Base-by-base conservation (phyloP, 2,888 invertebrate genomes). In the Rhaphigaster nebulosa region DNA sequence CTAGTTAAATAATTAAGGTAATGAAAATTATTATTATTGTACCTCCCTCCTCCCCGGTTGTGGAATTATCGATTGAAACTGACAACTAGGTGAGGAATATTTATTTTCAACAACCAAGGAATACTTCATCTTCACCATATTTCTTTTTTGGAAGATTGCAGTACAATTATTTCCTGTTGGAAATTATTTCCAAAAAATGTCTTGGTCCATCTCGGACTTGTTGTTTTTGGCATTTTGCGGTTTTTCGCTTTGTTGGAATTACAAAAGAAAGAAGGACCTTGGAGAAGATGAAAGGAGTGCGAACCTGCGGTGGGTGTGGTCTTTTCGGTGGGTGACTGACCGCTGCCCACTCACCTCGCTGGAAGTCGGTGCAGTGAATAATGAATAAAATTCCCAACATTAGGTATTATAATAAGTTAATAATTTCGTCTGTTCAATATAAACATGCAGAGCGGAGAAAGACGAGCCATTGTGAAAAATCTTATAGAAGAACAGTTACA, bases 291-390 rank as follows among this genome's bases (percentile, higher is more conserved):
- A 84, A 84, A 84, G 84, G 84, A 84, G 41, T 84, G 84, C 45
- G 45, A 84, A 50, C 26, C 45, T 84, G 84, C 45, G 84, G 84
- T 84, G 84, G 84, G 84, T 84, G 84, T 84, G 84, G 84, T 84
- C 84, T 45, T 84, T 84, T 84, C n/a, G 84, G 84, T 45, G 50
- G 84, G 84, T 84, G 84, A 84, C n/a, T 84, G 84, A 84, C 84
- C 84, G 45, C 84, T 84, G 45, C n/a, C 45, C 45, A n/a, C n/a
- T 84, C 84, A 0, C n/a, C 84, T 2, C 45, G n/a, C n/a, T n/a
- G n/a, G n/a, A n/a, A n/a, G n/a, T n/a, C n/a, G 6, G 18, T 76
- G 34, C 70, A 38, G 26, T 34, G 70, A 38, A 45, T 45, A 45
- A 84, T 84, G 41, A 84, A 45, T 84, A 41, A 41, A 3, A 84